Conservation (phyloP, 2,888 invertebrate genomes). For the Lapara coniferarum region DNA sequence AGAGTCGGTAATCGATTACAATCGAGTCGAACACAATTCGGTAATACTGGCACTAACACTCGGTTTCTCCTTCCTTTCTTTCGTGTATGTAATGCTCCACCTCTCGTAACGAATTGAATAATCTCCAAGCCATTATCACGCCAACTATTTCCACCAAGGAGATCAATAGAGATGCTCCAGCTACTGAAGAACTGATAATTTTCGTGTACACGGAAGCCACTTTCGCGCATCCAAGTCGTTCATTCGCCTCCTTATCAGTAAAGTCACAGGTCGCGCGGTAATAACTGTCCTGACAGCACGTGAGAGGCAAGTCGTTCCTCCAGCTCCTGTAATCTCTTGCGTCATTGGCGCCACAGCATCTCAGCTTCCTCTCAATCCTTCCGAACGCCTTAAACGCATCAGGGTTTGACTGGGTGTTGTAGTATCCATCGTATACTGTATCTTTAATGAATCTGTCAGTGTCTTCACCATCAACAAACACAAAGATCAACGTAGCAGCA, state of each 20-base stretch:
- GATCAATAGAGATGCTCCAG: constrained; percentile 71
- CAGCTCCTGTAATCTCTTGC: constrained; percentile 77
- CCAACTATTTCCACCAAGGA: constrained; percentile 70
- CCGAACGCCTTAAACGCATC: constrained; percentile 73
- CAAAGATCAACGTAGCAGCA: constrained; percentile 72
- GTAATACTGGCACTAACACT: constrained; percentile 57
- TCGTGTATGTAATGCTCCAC: constrained; percentile 78
- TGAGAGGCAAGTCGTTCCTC: constrained; percentile 74
- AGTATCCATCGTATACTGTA: constrained; percentile 78
- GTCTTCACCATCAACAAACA: constrained; percentile 76
- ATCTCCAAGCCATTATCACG: constrained; percentile 69
- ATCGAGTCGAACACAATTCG: constrained; percentile 30
- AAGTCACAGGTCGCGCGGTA: constrained; percentile 75
- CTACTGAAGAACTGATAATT: constrained; percentile 76
- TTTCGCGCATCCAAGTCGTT: constrained; percentile 77
- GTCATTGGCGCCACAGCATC: constrained; percentile 78
- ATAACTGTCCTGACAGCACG: constrained; percentile 75
- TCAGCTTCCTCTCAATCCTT: constrained; percentile 71
- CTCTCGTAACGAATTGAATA: constrained; percentile 71
- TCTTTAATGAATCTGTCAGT: constrained; percentile 77
- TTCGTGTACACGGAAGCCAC: constrained; percentile 79
- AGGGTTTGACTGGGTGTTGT: constrained; percentile 75
- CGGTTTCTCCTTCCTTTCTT: constrained; percentile 77
- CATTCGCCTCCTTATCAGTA: constrained; percentile 79
- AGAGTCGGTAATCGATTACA: constrained; percentile 28